Percentiles rank a stretch among this genome's conserved stretches.
Evolutionary conservation across 2,113 vertebrate species (phyloP).

Genomic region (Dasyurus viverrinus): DNA sequence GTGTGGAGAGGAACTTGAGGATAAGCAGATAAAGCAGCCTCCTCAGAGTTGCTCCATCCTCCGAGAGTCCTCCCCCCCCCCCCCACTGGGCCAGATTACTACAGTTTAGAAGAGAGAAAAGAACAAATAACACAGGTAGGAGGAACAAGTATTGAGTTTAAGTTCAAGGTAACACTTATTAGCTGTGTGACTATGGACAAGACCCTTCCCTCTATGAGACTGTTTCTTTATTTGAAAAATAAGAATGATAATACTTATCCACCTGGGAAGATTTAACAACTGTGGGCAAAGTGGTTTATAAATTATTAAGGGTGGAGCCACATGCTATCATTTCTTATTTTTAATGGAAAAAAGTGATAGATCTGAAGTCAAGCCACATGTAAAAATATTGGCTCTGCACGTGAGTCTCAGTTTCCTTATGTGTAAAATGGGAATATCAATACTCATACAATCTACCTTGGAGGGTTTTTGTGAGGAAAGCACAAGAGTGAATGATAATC

Average conservation of each 20-base stretch:
- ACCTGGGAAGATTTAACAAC: not conserved
- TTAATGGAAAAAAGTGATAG: not conserved
- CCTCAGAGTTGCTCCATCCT: not conserved
- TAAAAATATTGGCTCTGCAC: not conserved
- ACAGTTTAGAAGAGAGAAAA: not conserved
- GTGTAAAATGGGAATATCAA: not conserved
- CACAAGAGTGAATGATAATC: not conserved
- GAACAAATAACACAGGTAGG: not conserved
- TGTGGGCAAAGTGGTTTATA: not conserved
- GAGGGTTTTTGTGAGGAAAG: not conserved
- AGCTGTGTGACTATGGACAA: not conserved
- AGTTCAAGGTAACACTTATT: not conserved
- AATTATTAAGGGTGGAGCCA: not conserved
- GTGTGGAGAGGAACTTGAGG: not conserved
- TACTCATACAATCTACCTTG: not conserved
- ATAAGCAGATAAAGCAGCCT: not conserved
- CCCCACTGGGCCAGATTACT: not conserved
- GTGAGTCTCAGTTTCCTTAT: not conserved
- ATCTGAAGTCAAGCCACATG: not conserved
- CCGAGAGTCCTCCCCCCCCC: not conserved
- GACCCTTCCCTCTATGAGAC: not conserved
- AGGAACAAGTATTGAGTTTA: not conserved
- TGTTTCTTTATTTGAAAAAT: not conserved
- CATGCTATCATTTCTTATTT: not conserved
- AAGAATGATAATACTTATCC: not conserved